Evolutionary conservation across 2,113 vertebrate species (phyloP).

Genomic region (Sisor rabdophorus): DNA sequence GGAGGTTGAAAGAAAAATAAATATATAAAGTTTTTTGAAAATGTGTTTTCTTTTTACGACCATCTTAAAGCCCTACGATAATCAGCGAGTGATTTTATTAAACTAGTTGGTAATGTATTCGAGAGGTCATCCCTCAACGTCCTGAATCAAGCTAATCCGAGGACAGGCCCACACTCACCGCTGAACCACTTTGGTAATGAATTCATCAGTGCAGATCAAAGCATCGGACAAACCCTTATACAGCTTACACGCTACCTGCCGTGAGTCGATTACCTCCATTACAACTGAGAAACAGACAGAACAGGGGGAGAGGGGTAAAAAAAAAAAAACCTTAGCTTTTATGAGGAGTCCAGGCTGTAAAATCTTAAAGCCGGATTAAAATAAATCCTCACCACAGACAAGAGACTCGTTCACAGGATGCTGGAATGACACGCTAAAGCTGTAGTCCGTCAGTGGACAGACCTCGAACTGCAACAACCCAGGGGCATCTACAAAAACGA

Average conservation of each 20-base stretch:
- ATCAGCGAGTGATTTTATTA: not conserved
- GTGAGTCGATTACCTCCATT: constrained; percentile 95
- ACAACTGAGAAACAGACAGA: constrained; percentile 75
- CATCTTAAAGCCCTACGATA: not conserved
- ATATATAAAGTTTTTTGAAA: too few species aligned
- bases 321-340: not conserved
- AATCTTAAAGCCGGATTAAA: not conserved
- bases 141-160: not conserved
- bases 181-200: constrained; percentile 98
- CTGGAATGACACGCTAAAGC: constrained; percentile 95
- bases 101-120: not conserved
- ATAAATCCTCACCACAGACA: constrained; percentile 85
- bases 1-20: not conserved
- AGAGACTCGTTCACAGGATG: constrained; percentile 97
- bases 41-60: not conserved
- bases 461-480: constrained; percentile 96
- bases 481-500: constrained; percentile 74
- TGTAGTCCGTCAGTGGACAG: constrained; percentile 90
- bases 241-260: constrained; percentile 90
- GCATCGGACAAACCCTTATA: constrained; percentile 96
- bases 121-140: not conserved
- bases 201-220: constrained; percentile 96
- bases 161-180: constrained; percentile 69
- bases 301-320: not conserved
- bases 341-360: not conserved